Conservation (phyloP, 2,888 invertebrate genomes). For the Pandemis cinnamomeana region DNA sequence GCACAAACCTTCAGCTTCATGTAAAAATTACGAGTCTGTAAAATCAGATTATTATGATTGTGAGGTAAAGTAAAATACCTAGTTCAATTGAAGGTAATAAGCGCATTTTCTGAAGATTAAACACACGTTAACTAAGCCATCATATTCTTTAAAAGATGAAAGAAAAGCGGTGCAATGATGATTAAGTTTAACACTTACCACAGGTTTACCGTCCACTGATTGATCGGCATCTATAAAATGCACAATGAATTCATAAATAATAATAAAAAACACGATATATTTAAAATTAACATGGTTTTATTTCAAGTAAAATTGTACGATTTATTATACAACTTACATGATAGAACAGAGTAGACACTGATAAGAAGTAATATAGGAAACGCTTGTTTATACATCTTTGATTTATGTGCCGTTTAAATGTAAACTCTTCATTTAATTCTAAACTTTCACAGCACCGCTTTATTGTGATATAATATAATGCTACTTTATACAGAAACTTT, state of each 20-base stretch:
- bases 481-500: slow-evolving; percentile 14
- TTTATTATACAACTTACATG: slow-evolving; percentile 26
- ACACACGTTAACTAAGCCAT: too few species aligned
- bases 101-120: too few species aligned
- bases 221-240: neutral
- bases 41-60: too few species aligned
- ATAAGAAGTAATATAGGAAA: slow-evolving; percentile 9
- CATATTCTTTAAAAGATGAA: too few species aligned
- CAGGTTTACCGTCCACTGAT: neutral
- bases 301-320: neutral
- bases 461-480: slow-evolving; percentile 27
- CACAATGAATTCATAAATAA: neutral
- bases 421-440: neutral
- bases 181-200: neutral
- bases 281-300: neutral
- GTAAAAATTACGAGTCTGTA: too few species aligned
- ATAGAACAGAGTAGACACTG: slow-evolving; percentile 5
- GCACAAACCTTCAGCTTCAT: too few species aligned
- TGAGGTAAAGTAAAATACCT: neutral
- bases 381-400: slow-evolving; percentile 7
- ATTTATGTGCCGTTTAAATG: neutral
- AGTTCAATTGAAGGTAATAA: neutral
- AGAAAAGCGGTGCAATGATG: too few species aligned
- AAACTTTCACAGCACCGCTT: slow-evolving; percentile 8
- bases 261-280: too few species aligned